A percentile compares a stretch with the other conserved stretches of the same genome.
phyloP scores from a whole-genome alignment of 2,797 vertebrate genomes.

The Passerculus sandwichensis region DNA sequence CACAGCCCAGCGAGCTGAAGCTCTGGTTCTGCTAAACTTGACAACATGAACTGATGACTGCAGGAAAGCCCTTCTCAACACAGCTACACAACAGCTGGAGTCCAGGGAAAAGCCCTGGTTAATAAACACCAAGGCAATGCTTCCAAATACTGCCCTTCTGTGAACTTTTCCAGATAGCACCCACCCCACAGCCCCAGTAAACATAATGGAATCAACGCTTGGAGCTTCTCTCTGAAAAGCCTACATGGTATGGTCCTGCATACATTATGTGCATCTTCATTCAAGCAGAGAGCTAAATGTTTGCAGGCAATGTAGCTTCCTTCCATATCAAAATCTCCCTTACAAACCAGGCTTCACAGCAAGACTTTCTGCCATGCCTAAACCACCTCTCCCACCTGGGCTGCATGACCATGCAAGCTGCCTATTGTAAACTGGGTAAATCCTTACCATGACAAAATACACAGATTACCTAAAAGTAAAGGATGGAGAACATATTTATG shows the following conservation, averaged over 20 bases:
- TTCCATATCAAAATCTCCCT: not conserved
- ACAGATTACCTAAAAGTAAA: not conserved
- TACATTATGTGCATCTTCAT: not conserved
- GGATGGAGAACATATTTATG: not conserved
- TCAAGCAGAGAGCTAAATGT: not conserved
- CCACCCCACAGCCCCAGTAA: not conserved
- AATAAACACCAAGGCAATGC: not conserved
- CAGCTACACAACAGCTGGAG: not conserved
- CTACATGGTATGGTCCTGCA: not conserved
- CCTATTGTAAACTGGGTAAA: not conserved
- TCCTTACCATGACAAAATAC: not conserved
- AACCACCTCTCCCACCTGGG: not conserved
- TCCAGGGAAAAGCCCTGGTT: not conserved
- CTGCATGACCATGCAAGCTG: not conserved
- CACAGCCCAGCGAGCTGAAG: fast-evolving
- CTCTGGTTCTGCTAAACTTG: not conserved
- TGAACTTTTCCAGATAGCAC: not conserved
- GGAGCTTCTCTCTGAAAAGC: not conserved
- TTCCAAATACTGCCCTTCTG: not conserved
- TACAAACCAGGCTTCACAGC: not conserved
- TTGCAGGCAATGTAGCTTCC: not conserved
- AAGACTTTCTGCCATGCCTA: not conserved
- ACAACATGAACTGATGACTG: not conserved
- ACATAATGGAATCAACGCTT: not conserved
- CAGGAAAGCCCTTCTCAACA: not conserved